Evolutionary conservation across 2,113 vertebrate genomes (phyloP).

Genomic region (Lanius ludovicianus): DNA sequence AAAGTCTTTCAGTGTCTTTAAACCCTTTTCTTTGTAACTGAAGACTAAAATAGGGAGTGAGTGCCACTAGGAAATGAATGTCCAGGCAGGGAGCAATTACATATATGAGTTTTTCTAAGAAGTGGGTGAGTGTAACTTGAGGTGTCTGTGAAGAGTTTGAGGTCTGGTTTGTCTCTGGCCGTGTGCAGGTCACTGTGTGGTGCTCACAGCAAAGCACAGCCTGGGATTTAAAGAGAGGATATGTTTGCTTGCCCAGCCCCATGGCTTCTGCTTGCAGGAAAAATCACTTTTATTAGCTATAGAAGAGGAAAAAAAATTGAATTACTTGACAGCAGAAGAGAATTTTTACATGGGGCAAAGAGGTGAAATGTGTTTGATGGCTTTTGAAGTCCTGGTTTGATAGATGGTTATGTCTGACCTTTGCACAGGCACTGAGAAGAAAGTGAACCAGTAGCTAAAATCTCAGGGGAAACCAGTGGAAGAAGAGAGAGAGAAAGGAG

Average conservation of each 20-base stretch:
- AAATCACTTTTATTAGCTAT: neutral
- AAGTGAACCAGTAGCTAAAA: neutral
- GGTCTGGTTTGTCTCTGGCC: neutral
- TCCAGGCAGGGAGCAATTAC: neutral
- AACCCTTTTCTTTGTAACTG: neutral
- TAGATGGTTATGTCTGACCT: neutral
- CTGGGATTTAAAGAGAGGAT: neutral
- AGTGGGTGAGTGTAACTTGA: neutral
- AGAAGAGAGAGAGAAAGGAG: neutral
- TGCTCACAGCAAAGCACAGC: neutral
- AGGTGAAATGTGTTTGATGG: neutral
- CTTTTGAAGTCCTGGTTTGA: neutral
- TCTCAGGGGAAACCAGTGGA: neutral
- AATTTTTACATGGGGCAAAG: neutral
- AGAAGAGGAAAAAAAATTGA: neutral
- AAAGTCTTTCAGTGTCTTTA: neutral
- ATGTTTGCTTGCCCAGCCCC: neutral
- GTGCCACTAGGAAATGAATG: neutral
- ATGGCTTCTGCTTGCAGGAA: neutral
- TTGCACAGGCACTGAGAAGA: neutral
- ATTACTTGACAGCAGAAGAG: neutral
- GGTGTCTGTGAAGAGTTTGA: neutral
- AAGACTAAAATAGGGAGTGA: neutral
- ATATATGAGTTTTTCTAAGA: neutral
- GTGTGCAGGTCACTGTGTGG: neutral